These are phyloP conservation scores for Noctua janthina DNA, from an alignment of 2,888 invertebrate genomes.

Conservation along the genomic window DNA sequence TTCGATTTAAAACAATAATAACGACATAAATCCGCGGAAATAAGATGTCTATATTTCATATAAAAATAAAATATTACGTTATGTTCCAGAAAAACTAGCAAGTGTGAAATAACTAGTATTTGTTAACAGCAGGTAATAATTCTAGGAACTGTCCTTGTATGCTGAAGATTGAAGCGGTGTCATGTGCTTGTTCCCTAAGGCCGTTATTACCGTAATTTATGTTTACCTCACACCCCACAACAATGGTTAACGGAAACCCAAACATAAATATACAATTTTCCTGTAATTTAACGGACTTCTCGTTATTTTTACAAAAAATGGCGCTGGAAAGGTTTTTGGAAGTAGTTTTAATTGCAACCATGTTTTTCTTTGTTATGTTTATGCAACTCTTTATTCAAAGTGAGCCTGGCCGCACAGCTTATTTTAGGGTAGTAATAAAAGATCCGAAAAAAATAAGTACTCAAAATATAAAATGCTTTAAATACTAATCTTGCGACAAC, in stretches of 20 bases:
- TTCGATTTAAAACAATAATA: not conserved
- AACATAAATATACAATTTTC: constrained; percentile 20
- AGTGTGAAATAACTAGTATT: constrained; percentile 26
- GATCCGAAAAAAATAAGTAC: no score
- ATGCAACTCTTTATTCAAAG: not conserved
- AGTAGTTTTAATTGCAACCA: not conserved
- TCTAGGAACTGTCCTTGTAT: constrained; percentile 32
- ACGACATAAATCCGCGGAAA: not conserved
- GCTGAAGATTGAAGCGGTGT: constrained; percentile 43
- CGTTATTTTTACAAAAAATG: constrained; percentile 19
- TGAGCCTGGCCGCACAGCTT: no score
- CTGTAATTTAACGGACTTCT: constrained; percentile 3
- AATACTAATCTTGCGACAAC: no score
- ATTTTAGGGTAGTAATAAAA: no score
- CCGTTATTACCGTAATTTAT: constrained; percentile 72
- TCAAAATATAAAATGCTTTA: no score
- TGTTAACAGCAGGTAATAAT: constrained; percentile 24
- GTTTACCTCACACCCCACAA: constrained; percentile 54
- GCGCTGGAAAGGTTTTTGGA: not conserved
- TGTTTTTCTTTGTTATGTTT: not conserved
- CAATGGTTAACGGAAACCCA: constrained; percentile 38
- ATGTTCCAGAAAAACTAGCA: not conserved
- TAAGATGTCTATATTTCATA: not conserved
- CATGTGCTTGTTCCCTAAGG: constrained; percentile 55
- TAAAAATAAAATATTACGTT: not conserved